phyloP scores from a whole-genome alignment of 2,113 vertebrate genomes.

The Cathartes aura region DNA sequence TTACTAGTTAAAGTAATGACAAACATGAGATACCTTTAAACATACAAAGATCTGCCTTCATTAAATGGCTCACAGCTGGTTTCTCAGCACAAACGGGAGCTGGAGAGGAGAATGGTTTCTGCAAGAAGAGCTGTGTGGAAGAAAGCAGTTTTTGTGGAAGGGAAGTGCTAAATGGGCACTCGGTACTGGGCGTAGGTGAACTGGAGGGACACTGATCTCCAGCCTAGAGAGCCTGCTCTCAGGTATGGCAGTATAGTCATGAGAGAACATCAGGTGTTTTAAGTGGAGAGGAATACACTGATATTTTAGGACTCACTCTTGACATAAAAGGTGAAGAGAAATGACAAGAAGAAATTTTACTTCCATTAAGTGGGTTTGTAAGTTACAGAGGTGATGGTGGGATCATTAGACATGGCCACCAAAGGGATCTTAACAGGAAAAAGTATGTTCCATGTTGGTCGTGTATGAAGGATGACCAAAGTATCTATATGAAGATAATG shows the following conservation, averaged over 20 bases:
- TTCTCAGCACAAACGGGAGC: background rate
- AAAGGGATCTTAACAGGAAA: background rate
- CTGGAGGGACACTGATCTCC: too few relatives aligned
- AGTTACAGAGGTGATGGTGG: background rate
- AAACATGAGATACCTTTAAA: background rate
- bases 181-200: fast-evolving
- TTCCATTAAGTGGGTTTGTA: background rate
- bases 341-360: background rate
- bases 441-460: background rate
- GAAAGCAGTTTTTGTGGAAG: background rate
- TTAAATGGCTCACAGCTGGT: background rate
- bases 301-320: background rate
- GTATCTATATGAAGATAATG: background rate
- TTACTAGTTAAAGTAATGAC: background rate
- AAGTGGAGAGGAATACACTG: background rate
- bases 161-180: background rate
- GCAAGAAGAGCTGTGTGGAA: background rate
- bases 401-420: background rate
- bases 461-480: background rate
- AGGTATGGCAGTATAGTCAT: fast-evolving
- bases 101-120: background rate
- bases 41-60: background rate
- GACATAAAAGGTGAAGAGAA: background rate
- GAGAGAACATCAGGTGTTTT: background rate
- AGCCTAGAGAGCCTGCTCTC: background rate